Base-by-base conservation (phyloP, 2,888 invertebrate species). In the Ligdia adustata region DNA sequence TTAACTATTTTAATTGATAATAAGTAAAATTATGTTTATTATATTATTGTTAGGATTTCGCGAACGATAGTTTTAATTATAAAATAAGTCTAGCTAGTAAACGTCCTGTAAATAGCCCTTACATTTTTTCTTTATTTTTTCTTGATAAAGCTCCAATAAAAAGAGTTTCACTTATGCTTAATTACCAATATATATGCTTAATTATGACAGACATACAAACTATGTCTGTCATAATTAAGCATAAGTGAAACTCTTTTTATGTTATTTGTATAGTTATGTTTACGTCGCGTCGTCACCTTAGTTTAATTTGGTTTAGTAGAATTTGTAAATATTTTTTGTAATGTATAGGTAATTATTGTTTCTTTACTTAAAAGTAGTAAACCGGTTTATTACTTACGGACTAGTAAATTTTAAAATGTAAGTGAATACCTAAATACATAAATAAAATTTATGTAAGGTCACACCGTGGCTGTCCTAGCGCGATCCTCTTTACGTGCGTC, bases 361-460 rank as follows among this genome's bases (percentile, higher is more conserved):
- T 3, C 9, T 40, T 31, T 14, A 22, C 5, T 13, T 0, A 6
- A 7, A 11, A 41, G 37, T 45, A 12, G 12, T 52, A 60, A 60
- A 61, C 60, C 59, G 63, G 61, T 63, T 64, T 60, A 56, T 22
- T 37, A 41, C 26, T 44, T 29, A 16, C 12, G 5, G 5, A 16
- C 29, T 32, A 24, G 15, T 6, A 3, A 24, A 16, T 16, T 16
- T 3, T 16, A 16, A 16, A 16, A 16, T 4, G 5, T 16, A 16
- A 16, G 16, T n/a, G n/a, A n/a, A 16, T 16, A 16, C 16, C 3
- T 1, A 18, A 18, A 5, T 16, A 16, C 3, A 5, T 18, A 18
- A 18, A 5, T 18, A 18, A 18, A 18, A 18, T 18, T 18, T 18
- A 5, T 6, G 18, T 5, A 4, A 18, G 18, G 6, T n/a, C n/a